Evolutionary conservation across 2,113 vertebrate genomes (phyloP), one percentile per base, ranked within the genome.

Genomic region (Cephalopholis sonnerati): DNA sequence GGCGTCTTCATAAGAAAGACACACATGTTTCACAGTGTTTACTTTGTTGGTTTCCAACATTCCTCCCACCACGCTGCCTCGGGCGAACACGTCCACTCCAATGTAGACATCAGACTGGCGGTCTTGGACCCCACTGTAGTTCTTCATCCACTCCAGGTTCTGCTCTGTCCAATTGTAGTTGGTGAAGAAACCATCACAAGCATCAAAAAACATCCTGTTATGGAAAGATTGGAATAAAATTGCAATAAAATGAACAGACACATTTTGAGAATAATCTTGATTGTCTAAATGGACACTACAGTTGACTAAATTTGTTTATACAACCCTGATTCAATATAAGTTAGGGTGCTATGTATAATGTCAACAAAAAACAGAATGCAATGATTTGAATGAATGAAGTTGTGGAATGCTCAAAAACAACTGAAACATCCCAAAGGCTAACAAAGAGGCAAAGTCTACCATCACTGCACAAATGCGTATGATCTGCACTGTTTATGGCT

Each of bases 111-210:
- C 97, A 0, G 89, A 87, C 55, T 65, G 89, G 17, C 98, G 97
- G 0, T 64, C 90, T n/a, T 96, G 95, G 0, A 70, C 69, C 0
- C 79, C 94, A 0, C 93, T 91, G 85, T 90, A 87, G 2, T 10
- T n/a, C 0, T 15, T 82, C 29, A 96, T 96, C 48, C 77, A 83
- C 89, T 95, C 92, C 87, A 99, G 94, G 46, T 95, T 96, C 54
- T 93, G 89, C 87, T 96, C 96, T 3, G 92, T 96, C 98, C 98
- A 99, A 94, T 99, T 99, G 90, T 99, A 99, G 95, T 99, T 99
- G 75, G 97, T 97, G 89, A 99, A 99, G 61, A 99, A 92, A 53
- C 98, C 98, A 0, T 99, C 98, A 0, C 98, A 99, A 8, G 94
- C 92, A 0, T 97, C 94, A 0, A 99, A 98, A 89, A 98, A 99